A percentile compares a stretch with the other conserved stretches of the same genome.
Conservation (phyloP, 1,140 invertebrate genomes). For the Pissodes strobi region DNA sequence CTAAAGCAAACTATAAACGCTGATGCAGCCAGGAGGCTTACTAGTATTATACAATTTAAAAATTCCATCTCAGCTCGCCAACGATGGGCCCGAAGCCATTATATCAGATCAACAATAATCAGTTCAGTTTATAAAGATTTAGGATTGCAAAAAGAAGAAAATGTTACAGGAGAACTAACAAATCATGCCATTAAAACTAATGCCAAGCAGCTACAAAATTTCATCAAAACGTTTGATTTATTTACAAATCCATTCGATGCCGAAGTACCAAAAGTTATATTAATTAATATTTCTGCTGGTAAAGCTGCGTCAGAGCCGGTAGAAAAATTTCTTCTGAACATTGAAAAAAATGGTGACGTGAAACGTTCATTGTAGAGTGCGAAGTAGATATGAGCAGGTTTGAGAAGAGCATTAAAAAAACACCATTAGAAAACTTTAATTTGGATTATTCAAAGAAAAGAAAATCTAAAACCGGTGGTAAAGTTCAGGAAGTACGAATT, state of each 20-base stretch:
- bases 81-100: slow-evolving; percentile 36
- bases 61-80: slow-evolving; percentile 39
- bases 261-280: background rate
- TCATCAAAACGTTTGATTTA: background rate
- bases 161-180: background rate
- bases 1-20: slow-evolving; percentile 45
- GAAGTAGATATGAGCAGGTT: background rate
- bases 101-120: slow-evolving; percentile 22
- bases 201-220: background rate
- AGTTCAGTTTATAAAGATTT: too few relatives aligned
- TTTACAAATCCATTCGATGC: background rate
- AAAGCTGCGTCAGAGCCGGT: background rate
- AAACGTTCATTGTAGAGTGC: background rate
- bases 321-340: slow-evolving; percentile 1
- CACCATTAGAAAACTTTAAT: too few relatives aligned
- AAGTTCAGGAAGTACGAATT: slow-evolving; percentile 8
- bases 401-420: background rate
- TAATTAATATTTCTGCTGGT: background rate
- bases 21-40: slow-evolving; percentile 36
- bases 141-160: background rate
- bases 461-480: too few relatives aligned
- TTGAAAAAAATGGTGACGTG: background rate
- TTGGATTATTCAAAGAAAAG: too few relatives aligned
- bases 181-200: background rate
- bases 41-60: slow-evolving; percentile 35